Evolutionary conservation across 2,113 vertebrate species (phyloP).

Genomic region (Todiramphus saurophagus): DNA sequence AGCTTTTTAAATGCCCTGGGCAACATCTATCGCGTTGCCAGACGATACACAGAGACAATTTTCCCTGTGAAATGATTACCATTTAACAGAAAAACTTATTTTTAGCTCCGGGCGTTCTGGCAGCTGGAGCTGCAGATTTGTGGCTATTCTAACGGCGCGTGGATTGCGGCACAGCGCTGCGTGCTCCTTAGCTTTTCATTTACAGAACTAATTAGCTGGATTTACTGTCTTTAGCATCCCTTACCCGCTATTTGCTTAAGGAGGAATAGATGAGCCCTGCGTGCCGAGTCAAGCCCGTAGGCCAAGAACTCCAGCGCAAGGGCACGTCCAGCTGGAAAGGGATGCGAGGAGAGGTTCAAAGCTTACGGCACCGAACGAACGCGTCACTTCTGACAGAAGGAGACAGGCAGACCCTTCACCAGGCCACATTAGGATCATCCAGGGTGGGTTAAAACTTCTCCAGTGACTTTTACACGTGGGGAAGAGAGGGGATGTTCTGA

Average conservation of each 20-base stretch:
- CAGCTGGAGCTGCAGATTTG: constrained; percentile 29
- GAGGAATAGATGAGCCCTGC: constrained; percentile 16
- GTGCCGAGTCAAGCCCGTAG: neutral
- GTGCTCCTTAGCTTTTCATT: constrained; percentile 42
- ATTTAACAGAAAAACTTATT: constrained; percentile 13
- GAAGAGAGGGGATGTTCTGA: neutral
- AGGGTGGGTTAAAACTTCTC: neutral
- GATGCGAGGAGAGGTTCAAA: neutral
- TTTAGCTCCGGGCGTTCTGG: neutral
- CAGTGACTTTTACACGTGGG: fast-evolving
- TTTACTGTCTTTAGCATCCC: constrained; percentile 35
- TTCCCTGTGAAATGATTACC: neutral
- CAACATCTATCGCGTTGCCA: neutral
- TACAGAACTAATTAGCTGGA: constrained; percentile 51
- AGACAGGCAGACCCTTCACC: neutral
- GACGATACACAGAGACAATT: neutral
- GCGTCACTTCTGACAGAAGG: fast-evolving
- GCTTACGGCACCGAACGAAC: fast-evolving
- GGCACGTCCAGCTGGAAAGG: neutral
- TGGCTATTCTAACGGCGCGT: neutral
- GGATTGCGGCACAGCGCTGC: neutral
- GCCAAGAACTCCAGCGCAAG: neutral
- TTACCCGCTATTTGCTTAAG: neutral
- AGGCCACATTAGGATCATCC: no score
- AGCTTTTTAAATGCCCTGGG: neutral